Percentiles rank a stretch among this genome's conserved stretches.
phyloP scores from a whole-genome alignment of 2,888 invertebrate species.

The Gonocerus acuteangulatus region DNA sequence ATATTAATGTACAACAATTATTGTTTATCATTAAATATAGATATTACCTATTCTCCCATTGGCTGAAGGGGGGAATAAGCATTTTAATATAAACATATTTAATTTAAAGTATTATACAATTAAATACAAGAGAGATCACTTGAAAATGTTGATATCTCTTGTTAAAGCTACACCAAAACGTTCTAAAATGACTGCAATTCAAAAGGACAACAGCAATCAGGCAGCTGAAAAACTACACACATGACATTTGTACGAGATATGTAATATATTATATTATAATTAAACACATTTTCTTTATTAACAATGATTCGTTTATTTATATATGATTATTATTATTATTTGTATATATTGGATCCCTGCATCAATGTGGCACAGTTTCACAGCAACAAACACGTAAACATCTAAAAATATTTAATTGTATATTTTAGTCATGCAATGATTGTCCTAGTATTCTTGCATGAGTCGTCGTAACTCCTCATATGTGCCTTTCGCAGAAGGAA shows the following conservation, averaged over 20 bases:
- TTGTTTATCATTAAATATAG: background rate
- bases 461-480: background rate
- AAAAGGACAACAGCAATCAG: no score
- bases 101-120: slow-evolving; percentile 4
- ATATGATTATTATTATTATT: no score
- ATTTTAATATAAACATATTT: slow-evolving; percentile 1
- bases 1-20: no score
- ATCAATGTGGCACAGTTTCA: slow-evolving; percentile 25
- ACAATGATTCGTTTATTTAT: no score
- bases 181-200: no score
- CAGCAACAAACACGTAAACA: slow-evolving; percentile 5
- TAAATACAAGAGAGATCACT: slow-evolving; percentile 7
- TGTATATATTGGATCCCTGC: slow-evolving; percentile 18
- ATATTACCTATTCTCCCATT: slow-evolving; percentile 13
- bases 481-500: no score
- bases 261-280: no score
- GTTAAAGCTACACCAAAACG: slow-evolving; percentile 25
- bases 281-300: no score
- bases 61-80: slow-evolving; percentile 16
- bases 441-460: slow-evolving; percentile 22
- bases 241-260: no score
- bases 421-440: no score
- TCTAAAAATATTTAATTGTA: background rate
- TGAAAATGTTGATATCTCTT: slow-evolving; percentile 9
- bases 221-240: no score